Conservation (phyloP, 53 echinoderm and acorn worm genomes). For the Paracentrotus lividus region DNA sequence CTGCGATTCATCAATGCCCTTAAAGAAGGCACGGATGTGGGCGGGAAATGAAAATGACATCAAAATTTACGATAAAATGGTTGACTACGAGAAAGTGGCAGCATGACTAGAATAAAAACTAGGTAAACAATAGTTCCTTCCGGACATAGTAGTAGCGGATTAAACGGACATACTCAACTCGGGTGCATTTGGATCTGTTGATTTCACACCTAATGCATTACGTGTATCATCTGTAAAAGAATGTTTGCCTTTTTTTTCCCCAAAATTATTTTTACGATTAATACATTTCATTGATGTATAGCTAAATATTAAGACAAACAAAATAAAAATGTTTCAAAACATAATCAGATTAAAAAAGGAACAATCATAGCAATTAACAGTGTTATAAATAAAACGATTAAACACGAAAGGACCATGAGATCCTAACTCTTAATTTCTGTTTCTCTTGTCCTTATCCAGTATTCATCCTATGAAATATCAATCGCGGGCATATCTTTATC, state of each 20-base stretch:
- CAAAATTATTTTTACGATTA: too few species aligned
- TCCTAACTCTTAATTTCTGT: neutral
- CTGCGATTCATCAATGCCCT: conserved; percentile 22
- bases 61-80: conserved; percentile 3
- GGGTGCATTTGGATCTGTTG: neutral
- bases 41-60: neutral
- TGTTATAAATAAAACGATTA: neutral
- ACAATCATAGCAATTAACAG: neutral
- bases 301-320: too few species aligned
- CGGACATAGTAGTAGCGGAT: neutral
- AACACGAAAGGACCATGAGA: neutral
- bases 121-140: neutral
- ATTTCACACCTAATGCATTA: neutral
- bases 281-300: too few species aligned
- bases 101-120: neutral
- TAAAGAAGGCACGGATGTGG: neutral
- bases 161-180: neutral
- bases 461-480: neutral
- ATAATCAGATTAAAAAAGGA: too few species aligned
- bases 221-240: neutral
- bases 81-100: neutral
- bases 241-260: too few species aligned
- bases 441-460: neutral
- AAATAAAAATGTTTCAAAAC: too few species aligned
- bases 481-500: neutral